Conservation (phyloP, 2,888 invertebrate species). For the Trissoscelio sp. region DNA sequence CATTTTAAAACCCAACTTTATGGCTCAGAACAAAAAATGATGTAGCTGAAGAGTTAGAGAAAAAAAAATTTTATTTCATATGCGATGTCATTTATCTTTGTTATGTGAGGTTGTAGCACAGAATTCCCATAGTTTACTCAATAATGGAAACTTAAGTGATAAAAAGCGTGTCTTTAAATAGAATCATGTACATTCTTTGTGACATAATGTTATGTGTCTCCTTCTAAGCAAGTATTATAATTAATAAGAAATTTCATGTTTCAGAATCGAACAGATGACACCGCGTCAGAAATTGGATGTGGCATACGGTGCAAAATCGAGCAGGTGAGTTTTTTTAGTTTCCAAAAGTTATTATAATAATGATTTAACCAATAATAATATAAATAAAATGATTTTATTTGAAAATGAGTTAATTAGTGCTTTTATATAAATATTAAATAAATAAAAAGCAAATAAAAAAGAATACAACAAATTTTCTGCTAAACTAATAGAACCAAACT, state of each 20-base stretch:
- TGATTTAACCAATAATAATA: too few species aligned
- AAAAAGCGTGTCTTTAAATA: slow-evolving; percentile 22
- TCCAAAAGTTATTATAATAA: too few species aligned
- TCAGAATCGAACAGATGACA: slow-evolving; percentile 89
- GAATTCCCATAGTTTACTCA: slow-evolving; percentile 28
- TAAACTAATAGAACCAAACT: too few species aligned
- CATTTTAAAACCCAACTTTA: background rate
- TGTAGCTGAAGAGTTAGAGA: background rate
- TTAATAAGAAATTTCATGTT: slow-evolving; percentile 10
- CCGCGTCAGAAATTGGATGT: slow-evolving; percentile 88
- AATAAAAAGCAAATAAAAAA: too few species aligned
- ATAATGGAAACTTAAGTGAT: slow-evolving; percentile 28
- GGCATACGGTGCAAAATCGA: slow-evolving; percentile 88
- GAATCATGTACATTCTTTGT: slow-evolving; percentile 19
- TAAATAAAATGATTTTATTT: too few species aligned
- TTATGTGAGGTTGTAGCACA: background rate
- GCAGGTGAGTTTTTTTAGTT: too few species aligned
- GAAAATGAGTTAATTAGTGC: too few species aligned
- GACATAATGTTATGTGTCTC: background rate
- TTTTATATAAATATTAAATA: too few species aligned
- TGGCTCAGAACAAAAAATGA: background rate
- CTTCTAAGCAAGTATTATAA: too few species aligned
- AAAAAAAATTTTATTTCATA: slow-evolving; percentile 2
- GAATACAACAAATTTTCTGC: too few species aligned
- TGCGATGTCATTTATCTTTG: slow-evolving; percentile 21